Base-by-base conservation (phyloP, 2,888 invertebrate genomes). In the Aquatica leii region DNA sequence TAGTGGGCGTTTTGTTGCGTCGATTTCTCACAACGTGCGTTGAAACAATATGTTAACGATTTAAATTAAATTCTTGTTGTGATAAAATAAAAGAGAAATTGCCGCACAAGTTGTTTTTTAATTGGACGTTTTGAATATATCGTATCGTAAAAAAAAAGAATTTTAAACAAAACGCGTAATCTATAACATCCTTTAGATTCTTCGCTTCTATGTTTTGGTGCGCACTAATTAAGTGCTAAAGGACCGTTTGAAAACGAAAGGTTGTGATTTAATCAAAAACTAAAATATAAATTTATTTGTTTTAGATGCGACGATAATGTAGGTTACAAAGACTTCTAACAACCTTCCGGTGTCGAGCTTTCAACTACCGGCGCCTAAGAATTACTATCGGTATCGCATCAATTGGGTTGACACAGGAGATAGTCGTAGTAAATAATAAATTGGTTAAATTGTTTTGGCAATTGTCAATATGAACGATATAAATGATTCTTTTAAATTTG, bases 251-350 rank as follows among this genome's bases (percentile, higher is more conserved):
- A 52, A 52, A 50, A n/a, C n/a, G 63, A 62, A 64, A 57, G 54
- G 54, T 62, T 62, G 66, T 59, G 46, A 61, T 61, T 65, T 67
- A 62, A 67, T 69, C 62, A 62, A 12, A 53, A 62, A 55, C 50
- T 51, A 57, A 62, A 63, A 53, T 57, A 57, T 59, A 50, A 58
- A 54, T 55, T 66, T 66, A 65, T 65, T 65, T 65, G 70, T 70
- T 71, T 67, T 68, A 67, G 75, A 75, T 75, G 63, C 57, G 51
- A 48, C 68, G 75, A 75, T 75, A 75, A 69, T 66, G 66, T 62
- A 65, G 69, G 71, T 67, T 73, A 74, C 73, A 74, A 73, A 72
- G 74, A 73, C 74, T 71, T 71, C 72, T 65, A 74, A 73, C 73
- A 70, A 66, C 71, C 71, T 73, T 74, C 72, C 74, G 70, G 71